Evolutionary conservation across 2,888 invertebrate genomes (phyloP).

Genomic region (Sarcophaga carnaria): DNA sequence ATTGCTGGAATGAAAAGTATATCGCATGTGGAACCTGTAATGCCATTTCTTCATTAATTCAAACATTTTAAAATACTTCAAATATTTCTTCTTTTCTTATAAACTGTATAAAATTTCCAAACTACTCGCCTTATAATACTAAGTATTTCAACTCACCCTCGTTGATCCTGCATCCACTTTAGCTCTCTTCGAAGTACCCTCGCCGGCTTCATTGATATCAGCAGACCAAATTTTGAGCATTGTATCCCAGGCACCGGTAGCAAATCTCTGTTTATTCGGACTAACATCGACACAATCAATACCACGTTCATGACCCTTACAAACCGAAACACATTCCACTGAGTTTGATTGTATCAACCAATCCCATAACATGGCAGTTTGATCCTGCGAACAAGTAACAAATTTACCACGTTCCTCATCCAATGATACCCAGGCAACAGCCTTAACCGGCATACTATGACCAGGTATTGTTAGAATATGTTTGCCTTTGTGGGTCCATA

Average conservation of each 20-base stretch:
- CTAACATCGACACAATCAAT: conserved; percentile 93
- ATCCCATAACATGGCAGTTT: conserved; percentile 94
- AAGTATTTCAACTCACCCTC: conserved; percentile 82
- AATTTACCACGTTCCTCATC: conserved; percentile 86
- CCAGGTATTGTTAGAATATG: conserved; percentile 92
- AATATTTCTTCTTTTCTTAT: too few relatives aligned
- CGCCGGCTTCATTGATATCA: conserved; percentile 84
- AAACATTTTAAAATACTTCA: too few relatives aligned
- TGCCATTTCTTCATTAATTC: too few relatives aligned
- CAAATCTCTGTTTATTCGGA: conserved; percentile 85
- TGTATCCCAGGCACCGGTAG: conserved; percentile 96
- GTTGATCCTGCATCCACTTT: conserved; percentile 82
- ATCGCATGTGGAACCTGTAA: too few relatives aligned
- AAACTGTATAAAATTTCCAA: too few relatives aligned
- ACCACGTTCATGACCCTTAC: conserved; percentile 95
- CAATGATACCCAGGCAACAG: conserved; percentile 92
- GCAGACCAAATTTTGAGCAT: conserved; percentile 96
- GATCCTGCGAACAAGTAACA: conserved; percentile 95
- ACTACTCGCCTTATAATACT: too few relatives aligned
- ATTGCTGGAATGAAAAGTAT: too few relatives aligned
- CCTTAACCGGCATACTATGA: conserved; percentile 93
- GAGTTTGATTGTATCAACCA: conserved; percentile 90
- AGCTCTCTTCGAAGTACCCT: conserved; percentile 85
- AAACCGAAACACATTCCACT: conserved; percentile 90
- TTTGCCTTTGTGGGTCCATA: conserved; percentile 94